These are phyloP conservation scores for Bombus turneri DNA, from an alignment of 1,140 invertebrate genomes.

Conservation along the genomic window DNA sequence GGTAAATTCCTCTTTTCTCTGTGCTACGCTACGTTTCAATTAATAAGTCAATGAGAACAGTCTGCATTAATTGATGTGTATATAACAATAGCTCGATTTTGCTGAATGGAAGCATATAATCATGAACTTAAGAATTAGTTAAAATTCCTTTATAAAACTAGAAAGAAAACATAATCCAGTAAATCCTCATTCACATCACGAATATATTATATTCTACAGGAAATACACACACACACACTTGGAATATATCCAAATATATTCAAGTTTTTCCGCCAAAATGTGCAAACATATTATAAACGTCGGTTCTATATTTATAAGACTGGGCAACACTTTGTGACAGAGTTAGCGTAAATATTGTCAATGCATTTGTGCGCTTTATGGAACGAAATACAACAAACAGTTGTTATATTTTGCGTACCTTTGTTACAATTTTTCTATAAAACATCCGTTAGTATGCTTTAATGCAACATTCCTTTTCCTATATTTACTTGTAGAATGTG, in stretches of 20 bases:
- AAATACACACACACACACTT: too few species aligned
- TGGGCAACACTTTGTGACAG: neutral
- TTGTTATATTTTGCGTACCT: neutral
- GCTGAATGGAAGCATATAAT: constrained; percentile 20
- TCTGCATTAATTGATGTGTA: neutral
- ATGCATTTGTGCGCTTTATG: too few species aligned
- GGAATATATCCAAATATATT: too few species aligned
- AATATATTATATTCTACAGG: neutral
- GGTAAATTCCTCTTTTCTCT: too few species aligned
- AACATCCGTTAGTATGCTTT: too few species aligned
- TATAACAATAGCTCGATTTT: constrained; percentile 23
- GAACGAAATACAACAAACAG: neutral
- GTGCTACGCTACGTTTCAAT: neutral
- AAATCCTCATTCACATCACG: neutral
- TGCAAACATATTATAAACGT: too few species aligned
- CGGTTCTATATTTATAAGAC: neutral
- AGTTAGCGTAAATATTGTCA: neutral
- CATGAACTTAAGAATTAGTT: constrained; percentile 47
- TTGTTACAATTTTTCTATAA: too few species aligned
- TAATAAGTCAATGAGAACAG: neutral
- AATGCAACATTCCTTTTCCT: neutral
- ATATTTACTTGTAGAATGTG: neutral
- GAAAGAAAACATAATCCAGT: neutral
- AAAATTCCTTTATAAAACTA: neutral
- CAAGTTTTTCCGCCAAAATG: neutral